Conservation (phyloP, 1,140 invertebrate genomes). For the Cydia fagiglandana region DNA sequence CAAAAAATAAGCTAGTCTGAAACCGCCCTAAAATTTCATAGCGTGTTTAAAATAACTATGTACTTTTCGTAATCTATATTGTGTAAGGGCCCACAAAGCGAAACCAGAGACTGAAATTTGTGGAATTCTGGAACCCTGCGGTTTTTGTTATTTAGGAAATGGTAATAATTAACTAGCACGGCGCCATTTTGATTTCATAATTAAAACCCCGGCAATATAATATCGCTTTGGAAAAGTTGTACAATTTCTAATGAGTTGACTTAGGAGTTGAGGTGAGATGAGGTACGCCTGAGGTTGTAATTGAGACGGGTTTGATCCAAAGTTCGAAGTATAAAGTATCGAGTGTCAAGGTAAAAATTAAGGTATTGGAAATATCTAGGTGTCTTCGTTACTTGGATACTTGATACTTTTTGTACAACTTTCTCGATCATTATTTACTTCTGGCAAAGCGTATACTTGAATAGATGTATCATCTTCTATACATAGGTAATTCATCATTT, state of each 20-base stretch:
- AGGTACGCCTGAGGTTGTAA: not conserved
- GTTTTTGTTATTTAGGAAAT: not conserved
- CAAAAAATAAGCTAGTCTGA: too few relatives aligned
- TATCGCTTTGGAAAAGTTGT: constrained; percentile 4
- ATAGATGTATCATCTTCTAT: too few relatives aligned
- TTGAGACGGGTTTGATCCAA: not conserved
- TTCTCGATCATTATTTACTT: too few relatives aligned
- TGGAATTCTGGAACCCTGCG: not conserved
- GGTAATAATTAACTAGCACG: constrained; percentile 21
- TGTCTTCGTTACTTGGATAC: not conserved
- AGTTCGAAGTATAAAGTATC: not conserved
- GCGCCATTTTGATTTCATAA: constrained; percentile 18
- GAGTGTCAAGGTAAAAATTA: not conserved
- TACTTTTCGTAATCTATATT: not conserved
- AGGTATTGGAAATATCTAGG: not conserved
- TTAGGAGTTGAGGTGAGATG: not conserved
- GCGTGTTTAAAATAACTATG: not conserved
- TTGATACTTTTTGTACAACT: too few relatives aligned
- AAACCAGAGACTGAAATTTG: constrained; percentile 23
- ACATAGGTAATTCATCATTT: too few relatives aligned
- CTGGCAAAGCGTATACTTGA: too few relatives aligned
- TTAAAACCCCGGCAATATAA: constrained; percentile 9
- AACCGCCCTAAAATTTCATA: too few relatives aligned
- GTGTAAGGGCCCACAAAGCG: not conserved
- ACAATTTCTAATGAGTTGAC: not conserved